Conservation (phyloP, 2,113 vertebrate species). For the Callithrix jacchus region DNA sequence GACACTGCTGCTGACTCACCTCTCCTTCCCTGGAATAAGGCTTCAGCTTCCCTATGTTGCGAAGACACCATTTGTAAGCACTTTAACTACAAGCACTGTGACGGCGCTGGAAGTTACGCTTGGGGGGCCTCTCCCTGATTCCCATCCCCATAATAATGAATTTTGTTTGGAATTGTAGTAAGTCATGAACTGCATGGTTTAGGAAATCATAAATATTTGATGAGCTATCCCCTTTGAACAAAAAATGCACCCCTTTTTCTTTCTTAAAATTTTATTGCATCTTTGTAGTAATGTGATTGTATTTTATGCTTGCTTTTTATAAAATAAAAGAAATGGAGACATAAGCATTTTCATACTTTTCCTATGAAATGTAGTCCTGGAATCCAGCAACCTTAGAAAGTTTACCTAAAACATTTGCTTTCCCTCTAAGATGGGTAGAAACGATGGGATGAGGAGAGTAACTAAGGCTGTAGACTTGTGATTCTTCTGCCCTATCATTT, state of each 20-base stretch:
- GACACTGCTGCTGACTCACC: constrained; percentile 52
- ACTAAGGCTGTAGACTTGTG: neutral
- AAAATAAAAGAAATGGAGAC: constrained; percentile 70
- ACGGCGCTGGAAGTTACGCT: neutral
- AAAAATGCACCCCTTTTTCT: constrained; percentile 24
- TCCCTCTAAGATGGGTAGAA: neutral
- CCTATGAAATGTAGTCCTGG: constrained; percentile 41
- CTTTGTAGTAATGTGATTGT: constrained; percentile 79
- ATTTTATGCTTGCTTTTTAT: constrained; percentile 79
- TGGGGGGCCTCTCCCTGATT: neutral
- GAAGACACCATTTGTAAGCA: constrained; percentile 47
- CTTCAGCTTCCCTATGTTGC: neutral
- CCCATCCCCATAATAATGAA: neutral
- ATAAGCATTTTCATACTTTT: constrained; percentile 63
- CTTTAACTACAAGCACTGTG: constrained; percentile 68
- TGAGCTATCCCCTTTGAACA: constrained; percentile 59
- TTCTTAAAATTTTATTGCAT: constrained; percentile 62
- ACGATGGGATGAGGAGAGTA: neutral
- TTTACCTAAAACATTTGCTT: neutral
- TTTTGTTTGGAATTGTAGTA: constrained; percentile 64
- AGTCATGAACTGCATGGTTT: constrained; percentile 74
- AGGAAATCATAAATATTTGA: constrained; percentile 59
- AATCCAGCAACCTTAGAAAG: neutral
- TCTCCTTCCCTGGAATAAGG: neutral
- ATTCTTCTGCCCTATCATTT: neutral